phyloP scores from a whole-genome alignment of 2,797 vertebrate species.

The Triplophysa yarkandensis region DNA sequence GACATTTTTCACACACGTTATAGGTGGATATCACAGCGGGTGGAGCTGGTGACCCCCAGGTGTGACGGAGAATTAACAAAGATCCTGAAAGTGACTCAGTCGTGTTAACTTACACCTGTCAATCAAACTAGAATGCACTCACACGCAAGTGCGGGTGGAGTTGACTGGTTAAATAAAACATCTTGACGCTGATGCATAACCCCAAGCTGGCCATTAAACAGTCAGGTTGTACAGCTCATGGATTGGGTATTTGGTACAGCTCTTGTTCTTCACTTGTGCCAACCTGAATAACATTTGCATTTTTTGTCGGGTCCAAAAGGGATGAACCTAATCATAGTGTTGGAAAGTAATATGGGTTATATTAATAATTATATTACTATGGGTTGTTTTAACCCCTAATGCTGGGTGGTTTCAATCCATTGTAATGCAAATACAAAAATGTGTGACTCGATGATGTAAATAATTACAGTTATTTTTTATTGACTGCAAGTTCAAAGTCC shows the following conservation, averaged over 20 bases:
- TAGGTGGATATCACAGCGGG: neutral
- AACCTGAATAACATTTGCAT: neutral
- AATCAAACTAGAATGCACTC: constrained; percentile 25
- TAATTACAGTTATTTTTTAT: too few species aligned
- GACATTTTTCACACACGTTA: neutral
- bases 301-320: too few species aligned
- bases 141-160: constrained; percentile 43
- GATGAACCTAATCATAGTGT: too few species aligned
- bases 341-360: too few species aligned
- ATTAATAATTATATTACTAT: too few species aligned
- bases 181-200: neutral
- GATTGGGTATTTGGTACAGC: neutral
- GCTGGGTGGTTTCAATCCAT: too few species aligned
- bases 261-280: neutral
- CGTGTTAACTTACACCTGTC: constrained; percentile 36
- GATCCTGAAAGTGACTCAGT: constrained; percentile 23
- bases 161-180: constrained; percentile 10
- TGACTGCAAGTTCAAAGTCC: too few species aligned
- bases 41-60: constrained; percentile 28
- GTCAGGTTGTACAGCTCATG: neutral
- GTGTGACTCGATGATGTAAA: too few species aligned
- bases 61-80: constrained; percentile 23
- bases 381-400: too few species aligned
- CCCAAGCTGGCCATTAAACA: neutral
- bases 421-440: too few species aligned